phyloP scores from a whole-genome alignment of 2,113 vertebrate species.

The Syrmaticus mikado region DNA sequence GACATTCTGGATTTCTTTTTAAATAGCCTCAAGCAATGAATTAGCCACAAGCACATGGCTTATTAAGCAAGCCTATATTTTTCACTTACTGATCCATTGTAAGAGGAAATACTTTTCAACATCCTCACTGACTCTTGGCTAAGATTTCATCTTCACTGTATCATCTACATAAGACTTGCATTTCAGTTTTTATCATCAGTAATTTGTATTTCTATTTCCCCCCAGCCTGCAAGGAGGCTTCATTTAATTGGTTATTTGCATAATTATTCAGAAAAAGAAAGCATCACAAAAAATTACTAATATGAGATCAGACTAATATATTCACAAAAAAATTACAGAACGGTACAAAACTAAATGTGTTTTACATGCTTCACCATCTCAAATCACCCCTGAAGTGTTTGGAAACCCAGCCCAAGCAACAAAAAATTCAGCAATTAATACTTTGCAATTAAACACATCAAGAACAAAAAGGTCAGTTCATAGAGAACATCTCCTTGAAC shows the following conservation, averaged over 20 bases:
- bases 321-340: neutral
- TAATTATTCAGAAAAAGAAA: slow-evolving; percentile 6
- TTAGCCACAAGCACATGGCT: rapidly evolving
- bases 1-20: neutral
- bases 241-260: slow-evolving; percentile 19
- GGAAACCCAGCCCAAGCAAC: neutral
- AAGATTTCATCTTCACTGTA: neutral
- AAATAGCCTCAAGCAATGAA: neutral
- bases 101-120: neutral
- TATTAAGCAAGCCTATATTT: neutral
- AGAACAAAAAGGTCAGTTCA: neutral
- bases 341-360: neutral
- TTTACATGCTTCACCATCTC: neutral
- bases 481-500: neutral
- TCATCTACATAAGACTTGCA: neutral
- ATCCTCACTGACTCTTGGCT: neutral
- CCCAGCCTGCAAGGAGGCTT: neutral
- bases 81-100: neutral
- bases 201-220: neutral
- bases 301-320: neutral
- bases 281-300: neutral
- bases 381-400: neutral
- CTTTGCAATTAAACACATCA: neutral
- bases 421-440: neutral
- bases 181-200: neutral